phyloP scores from a whole-genome alignment of 2,797 vertebrate genomes.

The Florisuga fusca region DNA sequence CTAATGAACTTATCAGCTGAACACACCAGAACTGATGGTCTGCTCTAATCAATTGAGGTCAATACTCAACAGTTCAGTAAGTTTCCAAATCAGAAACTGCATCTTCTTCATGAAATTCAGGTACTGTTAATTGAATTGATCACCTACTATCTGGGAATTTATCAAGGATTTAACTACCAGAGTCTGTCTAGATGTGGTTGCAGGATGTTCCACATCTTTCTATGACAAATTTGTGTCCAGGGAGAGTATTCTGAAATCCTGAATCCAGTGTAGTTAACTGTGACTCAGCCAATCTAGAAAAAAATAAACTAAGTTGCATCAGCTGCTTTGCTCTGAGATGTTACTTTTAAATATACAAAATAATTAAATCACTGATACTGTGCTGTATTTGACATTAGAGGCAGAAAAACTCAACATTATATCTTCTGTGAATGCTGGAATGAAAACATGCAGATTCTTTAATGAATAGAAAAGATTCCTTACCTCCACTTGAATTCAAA shows the following conservation, averaged over 20 bases:
- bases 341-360: neutral
- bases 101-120: neutral
- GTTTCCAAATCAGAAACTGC: neutral
- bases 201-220: neutral
- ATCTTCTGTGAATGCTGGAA: neutral
- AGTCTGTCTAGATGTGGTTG: neutral
- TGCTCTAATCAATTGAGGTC: neutral
- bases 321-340: neutral
- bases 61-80: neutral
- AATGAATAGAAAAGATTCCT: neutral
- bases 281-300: neutral
- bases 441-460: neutral
- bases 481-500: neutral
- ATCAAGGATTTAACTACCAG: neutral
- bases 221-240: neutral
- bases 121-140: neutral
- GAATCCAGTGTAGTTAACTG: neutral
- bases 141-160: neutral
- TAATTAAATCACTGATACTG: neutral
- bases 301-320: neutral
- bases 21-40: neutral
- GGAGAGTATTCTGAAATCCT: neutral
- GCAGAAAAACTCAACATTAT: neutral
- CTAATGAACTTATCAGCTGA: neutral
- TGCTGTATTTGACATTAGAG: neutral